These are phyloP conservation scores for Drosophila tristis DNA, from an alignment of 1,140 invertebrate genomes.

Conservation along the genomic window DNA sequence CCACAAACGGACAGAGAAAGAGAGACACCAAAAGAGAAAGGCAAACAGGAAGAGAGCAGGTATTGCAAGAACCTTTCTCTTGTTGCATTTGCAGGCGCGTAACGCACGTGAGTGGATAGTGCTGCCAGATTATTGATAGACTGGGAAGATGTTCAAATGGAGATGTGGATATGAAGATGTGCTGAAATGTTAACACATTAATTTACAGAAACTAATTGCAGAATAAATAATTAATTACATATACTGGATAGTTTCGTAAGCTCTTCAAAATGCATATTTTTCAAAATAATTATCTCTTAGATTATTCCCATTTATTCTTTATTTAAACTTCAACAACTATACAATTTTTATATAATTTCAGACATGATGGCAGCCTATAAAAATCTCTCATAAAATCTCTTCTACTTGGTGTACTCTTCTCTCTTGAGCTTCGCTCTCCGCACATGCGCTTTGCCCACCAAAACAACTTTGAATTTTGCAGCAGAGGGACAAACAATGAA, in stretches of 20 bases:
- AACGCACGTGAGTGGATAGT: conserved; percentile 52
- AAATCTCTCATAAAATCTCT: conserved; percentile 14
- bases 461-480: conserved; percentile 45
- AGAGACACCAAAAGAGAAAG: background rate
- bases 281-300: background rate
- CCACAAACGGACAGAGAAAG: background rate
- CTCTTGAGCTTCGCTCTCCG: background rate
- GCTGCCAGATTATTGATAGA: conserved; percentile 40
- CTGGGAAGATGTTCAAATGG: background rate
- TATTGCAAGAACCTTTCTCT: conserved; percentile 31
- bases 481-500: conserved; percentile 39
- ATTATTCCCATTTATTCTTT: background rate
- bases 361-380: conserved; percentile 26
- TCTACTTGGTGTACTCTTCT: background rate
- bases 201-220: background rate
- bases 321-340: background rate
- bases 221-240: background rate
- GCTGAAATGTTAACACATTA: background rate
- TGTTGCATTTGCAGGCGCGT: conserved; percentile 58
- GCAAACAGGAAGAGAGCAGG: conserved; percentile 13
- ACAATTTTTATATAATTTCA: conserved; percentile 28
- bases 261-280: too few relatives aligned
- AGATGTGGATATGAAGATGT: background rate
- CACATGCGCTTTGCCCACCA: conserved; percentile 4
- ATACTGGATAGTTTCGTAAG: background rate